Evolutionary conservation across 92 coral and sea anemone species (phyloP), one percentile per base, ranked within the genome.

Genomic region (Umimayanthus kanabou): DNA sequence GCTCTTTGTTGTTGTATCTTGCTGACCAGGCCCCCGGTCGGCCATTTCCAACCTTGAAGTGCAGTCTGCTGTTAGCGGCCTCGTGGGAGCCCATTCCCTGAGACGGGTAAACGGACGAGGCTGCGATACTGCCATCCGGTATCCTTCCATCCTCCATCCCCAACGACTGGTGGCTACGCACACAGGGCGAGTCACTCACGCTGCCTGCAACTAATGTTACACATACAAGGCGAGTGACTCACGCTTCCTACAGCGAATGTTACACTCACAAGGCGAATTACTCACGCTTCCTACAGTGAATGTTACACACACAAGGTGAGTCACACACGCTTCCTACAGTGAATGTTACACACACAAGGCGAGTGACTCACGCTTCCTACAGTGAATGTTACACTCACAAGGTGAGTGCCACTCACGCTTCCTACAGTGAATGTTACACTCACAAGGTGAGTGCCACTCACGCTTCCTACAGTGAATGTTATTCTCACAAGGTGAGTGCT

Each of bases 61-160:
- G 85, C 22, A 80, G 10, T 10, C 85, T 80, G 85, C 29, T 73
- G 85, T 80, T 33, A 1, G 50, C 26, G 3, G 85, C 73, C 4
- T 15, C 28, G 47, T 80, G 71, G 14, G 29, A 4, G 0, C 28
- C 15, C 13, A 5, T 1, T 3, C 0, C 0, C 80, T 1, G 1
- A 5, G 1, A 0, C 18, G 28, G 55, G 22, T 4, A 76, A 6
- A 30, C 26, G 6, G 85, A 80, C 7, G 73, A 80, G 5, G 85
- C 25, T 15, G 72, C 61, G 42, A 80, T 80, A 30, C 45, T n/a
- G 5, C 47, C 55, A 15, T 80, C 73, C 33, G 85, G 73, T 80
- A 80, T 80, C 55, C 72, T 37, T 30, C 85, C 73, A 9, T 80
- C 30, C 45, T 58, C 85, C 85, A 80, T 80, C 30, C 85, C 85